Conservation (phyloP, 2,797 vertebrate genomes). For the Argya squamiceps region DNA sequence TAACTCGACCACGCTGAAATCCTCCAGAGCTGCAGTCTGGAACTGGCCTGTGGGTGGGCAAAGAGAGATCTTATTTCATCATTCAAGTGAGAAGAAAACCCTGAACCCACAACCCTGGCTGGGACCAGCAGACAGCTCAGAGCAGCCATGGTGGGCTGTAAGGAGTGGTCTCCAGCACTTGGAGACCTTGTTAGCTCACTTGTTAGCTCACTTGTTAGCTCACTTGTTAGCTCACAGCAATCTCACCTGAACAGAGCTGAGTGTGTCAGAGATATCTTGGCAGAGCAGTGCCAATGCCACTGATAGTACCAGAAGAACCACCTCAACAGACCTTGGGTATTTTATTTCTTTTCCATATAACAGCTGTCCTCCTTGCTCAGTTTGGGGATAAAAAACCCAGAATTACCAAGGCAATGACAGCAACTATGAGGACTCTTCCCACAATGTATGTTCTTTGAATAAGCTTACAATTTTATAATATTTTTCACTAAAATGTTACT, state of each 20-base stretch:
- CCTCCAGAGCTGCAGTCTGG: constrained; percentile 76
- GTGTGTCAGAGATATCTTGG: neutral
- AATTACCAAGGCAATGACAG: neutral
- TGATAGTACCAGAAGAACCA: neutral
- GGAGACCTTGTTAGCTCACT: no score
- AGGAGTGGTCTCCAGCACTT: neutral
- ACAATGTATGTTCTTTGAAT: neutral
- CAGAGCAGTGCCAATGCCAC: neutral
- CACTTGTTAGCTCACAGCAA: neutral
- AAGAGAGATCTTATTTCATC: neutral
- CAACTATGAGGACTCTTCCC: neutral
- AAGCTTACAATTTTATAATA: neutral
- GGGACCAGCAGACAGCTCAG: neutral
- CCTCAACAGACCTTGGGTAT: neutral
- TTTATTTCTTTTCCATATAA: neutral
- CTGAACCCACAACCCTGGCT: neutral
- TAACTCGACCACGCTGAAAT: constrained; percentile 84
- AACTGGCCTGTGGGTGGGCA: constrained; percentile 83
- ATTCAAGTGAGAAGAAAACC: neutral
- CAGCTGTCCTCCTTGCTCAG: neutral
- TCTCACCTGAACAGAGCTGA: neutral
- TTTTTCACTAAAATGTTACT: neutral
- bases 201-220: no score
- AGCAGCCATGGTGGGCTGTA: neutral
- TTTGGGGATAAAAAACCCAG: neutral